These are phyloP conservation scores for Stenodema calcarata DNA, from an alignment of 2,888 invertebrate species.

Conservation along the genomic window DNA sequence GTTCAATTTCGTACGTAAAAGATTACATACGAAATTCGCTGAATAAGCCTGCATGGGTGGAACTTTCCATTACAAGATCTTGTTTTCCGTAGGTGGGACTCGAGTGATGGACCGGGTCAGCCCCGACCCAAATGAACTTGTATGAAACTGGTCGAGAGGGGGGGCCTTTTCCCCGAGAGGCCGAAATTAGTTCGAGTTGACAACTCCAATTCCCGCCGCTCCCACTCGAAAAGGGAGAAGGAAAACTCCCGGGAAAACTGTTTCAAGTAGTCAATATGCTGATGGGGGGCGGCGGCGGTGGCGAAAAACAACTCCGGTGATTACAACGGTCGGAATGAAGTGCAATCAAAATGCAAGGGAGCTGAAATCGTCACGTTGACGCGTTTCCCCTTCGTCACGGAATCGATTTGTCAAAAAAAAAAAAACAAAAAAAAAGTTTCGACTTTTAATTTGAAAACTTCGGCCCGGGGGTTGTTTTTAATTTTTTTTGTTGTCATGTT, in stretches of 20 bases:
- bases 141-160: not conserved
- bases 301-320: slow-evolving; percentile 3
- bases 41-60: too few species aligned
- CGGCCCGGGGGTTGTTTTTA: not conserved
- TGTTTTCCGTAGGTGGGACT: not conserved
- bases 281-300: not conserved
- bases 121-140: not conserved
- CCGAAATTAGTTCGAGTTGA: slow-evolving; percentile 7
- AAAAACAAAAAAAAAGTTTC: not conserved
- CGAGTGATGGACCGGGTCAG: not conserved
- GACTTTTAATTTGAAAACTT: slow-evolving; percentile 30
- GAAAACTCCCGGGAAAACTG: not conserved
- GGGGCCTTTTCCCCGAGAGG: not conserved
- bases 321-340: slow-evolving; percentile 25
- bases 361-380: not conserved
- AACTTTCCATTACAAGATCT: not conserved
- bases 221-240: not conserved
- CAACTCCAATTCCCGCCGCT: not conserved
- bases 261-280: slow-evolving; percentile 20
- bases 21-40: too few species aligned
- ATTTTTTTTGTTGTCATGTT: too few species aligned
- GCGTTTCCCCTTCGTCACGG: slow-evolving; percentile 5
- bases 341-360: slow-evolving; percentile 39
- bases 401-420: slow-evolving; percentile 5
- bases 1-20: too few species aligned